These are phyloP conservation scores for Ophioninae sp. DNA, from an alignment of 2,888 invertebrate genomes.

Conservation along the genomic window DNA sequence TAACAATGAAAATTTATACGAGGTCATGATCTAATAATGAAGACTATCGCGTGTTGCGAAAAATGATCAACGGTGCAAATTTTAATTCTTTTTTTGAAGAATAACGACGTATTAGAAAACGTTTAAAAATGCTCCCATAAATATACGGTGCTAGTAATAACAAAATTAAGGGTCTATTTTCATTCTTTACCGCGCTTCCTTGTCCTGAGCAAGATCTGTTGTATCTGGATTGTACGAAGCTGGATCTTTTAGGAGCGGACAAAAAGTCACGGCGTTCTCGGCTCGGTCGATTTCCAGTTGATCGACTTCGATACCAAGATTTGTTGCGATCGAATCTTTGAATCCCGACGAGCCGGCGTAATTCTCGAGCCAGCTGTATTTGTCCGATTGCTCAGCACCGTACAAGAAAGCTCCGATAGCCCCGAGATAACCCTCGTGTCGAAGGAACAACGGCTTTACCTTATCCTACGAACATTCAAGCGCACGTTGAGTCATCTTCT, in stretches of 20 bases:
- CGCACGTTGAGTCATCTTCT: conserved; percentile 16
- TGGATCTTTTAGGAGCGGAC: conserved; percentile 90
- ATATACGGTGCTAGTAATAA: background rate
- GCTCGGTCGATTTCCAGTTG: conserved; percentile 80
- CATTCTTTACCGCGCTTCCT: conserved; percentile 87
- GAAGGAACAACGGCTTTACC: conserved; percentile 85
- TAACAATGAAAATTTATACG: conserved; percentile 1
- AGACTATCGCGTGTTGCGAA: background rate
- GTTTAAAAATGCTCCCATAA: background rate
- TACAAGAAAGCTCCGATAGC: conserved; percentile 88
- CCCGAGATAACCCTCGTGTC: conserved; percentile 88
- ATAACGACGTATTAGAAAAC: background rate
- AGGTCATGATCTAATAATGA: background rate
- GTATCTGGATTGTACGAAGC: conserved; percentile 94
- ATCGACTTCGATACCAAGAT: conserved; percentile 78
- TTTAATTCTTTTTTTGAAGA: background rate
- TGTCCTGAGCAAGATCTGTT: conserved; percentile 92
- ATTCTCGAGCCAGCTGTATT: conserved; percentile 87
- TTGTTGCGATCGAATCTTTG: conserved; percentile 81
- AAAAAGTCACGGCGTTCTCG: conserved; percentile 84
- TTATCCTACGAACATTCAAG: conserved; percentile 79
- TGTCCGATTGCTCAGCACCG: conserved; percentile 84
- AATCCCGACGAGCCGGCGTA: conserved; percentile 86
- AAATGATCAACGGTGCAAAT: background rate
- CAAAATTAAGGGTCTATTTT: conserved; percentile 8